These are phyloP conservation scores for Spinibarbus caldwelli DNA, from an alignment of 2,797 vertebrate genomes.

Conservation along the genomic window DNA sequence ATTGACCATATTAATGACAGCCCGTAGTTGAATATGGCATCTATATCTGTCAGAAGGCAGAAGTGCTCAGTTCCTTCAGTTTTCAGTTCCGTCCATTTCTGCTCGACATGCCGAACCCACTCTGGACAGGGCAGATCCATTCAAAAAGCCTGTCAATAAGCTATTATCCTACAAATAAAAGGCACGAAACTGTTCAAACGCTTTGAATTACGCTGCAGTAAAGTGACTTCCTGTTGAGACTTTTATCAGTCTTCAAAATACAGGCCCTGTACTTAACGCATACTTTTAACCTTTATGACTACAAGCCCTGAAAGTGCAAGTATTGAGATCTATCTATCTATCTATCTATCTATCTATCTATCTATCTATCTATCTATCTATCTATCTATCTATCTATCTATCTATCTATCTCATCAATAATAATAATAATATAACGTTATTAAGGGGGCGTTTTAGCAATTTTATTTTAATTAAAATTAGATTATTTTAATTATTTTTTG, in stretches of 20 bases:
- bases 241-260: slow-evolving; percentile 44
- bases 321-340: too few relatives aligned
- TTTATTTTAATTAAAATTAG: not conserved
- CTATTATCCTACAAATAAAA: not conserved
- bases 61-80: slow-evolving; percentile 64
- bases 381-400: too few relatives aligned
- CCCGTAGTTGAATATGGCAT: slow-evolving; percentile 71
- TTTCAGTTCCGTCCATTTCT: slow-evolving; percentile 73
- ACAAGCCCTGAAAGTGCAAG: not conserved
- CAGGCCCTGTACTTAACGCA: not conserved
- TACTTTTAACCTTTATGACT: not conserved
- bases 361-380: too few relatives aligned
- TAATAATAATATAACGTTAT: not conserved
- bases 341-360: too few relatives aligned
- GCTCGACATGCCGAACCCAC: slow-evolving; percentile 75
- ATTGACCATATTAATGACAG: slow-evolving; percentile 69
- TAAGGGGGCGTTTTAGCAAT: not conserved
- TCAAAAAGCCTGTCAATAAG: not conserved
- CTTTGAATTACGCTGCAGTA: not conserved
- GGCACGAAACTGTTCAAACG: not conserved
- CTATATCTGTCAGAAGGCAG: slow-evolving; percentile 64
- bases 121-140: slow-evolving; percentile 76
- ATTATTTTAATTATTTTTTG: not conserved
- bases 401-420: too few relatives aligned
- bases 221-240: slow-evolving; percentile 14